A percentile compares a stretch with the other conserved stretches of the same genome.
phyloP scores from a whole-genome alignment of 2,888 invertebrate species.

The Chrysolina haemoptera region DNA sequence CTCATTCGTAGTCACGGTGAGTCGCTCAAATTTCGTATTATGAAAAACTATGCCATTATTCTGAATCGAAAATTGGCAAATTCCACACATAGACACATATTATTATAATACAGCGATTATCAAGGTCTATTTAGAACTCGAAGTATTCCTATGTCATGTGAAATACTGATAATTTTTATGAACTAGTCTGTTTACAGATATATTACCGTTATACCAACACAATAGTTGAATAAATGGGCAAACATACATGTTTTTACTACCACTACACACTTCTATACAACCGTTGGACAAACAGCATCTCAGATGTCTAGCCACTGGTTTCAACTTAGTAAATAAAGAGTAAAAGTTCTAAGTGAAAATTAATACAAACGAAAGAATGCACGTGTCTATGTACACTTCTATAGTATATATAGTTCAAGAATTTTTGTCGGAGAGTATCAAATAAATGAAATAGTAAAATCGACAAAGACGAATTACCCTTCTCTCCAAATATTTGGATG shows the following conservation, averaged over 20 bases:
- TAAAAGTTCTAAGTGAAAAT: neutral
- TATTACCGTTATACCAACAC: neutral
- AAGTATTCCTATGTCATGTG: too few species aligned
- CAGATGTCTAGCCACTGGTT: conserved; percentile 1
- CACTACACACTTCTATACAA: neutral
- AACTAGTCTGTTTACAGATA: neutral
- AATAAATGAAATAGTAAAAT: too few species aligned
- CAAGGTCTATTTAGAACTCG: too few species aligned
- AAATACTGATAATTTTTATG: neutral
- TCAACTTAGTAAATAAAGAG: neutral
- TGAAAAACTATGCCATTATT: too few species aligned
- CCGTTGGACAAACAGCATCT: neutral
- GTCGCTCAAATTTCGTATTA: neutral
- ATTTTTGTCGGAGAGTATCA: too few species aligned
- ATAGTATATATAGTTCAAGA: too few species aligned
- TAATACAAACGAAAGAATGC: neutral
- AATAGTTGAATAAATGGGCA: neutral
- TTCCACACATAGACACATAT: too few species aligned
- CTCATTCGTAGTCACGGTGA: neutral
- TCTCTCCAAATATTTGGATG: too few species aligned
- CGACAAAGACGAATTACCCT: too few species aligned
- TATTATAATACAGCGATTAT: neutral
- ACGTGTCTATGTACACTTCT: too few species aligned
- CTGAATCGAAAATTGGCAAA: too few species aligned
- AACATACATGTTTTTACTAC: neutral